These are phyloP conservation scores for Acipenser ruthenus DNA, from an alignment of 2,797 vertebrate species.

Conservation along the genomic window DNA sequence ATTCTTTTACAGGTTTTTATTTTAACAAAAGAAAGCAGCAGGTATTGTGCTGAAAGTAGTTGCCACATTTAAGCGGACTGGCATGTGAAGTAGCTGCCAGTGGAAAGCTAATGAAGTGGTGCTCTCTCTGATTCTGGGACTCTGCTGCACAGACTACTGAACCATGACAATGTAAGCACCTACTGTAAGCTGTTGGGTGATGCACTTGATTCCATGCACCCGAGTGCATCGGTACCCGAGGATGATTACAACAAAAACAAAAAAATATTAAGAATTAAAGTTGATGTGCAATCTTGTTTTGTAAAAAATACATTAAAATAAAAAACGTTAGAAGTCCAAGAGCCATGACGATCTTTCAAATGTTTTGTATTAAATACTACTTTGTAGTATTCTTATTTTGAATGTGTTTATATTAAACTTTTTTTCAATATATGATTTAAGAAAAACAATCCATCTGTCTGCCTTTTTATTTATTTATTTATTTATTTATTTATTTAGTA, in stretches of 20 bases:
- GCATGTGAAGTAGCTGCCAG: constrained; percentile 62
- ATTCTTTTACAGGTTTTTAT: constrained; percentile 61
- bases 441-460: constrained; percentile 5
- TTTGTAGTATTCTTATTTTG: constrained; percentile 58
- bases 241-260: constrained; percentile 49
- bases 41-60: constrained; percentile 40
- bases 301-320: constrained; percentile 57
- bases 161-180: constrained; percentile 32
- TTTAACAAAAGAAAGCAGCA: constrained; percentile 64
- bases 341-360: constrained; percentile 53
- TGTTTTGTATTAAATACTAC: constrained; percentile 60
- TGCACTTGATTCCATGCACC: constrained; percentile 28
- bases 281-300: constrained; percentile 77
- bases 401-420: constrained; percentile 72
- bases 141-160: constrained; percentile 73
- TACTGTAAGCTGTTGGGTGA: constrained; percentile 13
- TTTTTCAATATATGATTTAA: constrained; percentile 57
- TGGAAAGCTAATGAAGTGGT: constrained; percentile 66
- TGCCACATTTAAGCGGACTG: constrained; percentile 31
- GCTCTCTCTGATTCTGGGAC: constrained; percentile 66
- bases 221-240: constrained; percentile 71
- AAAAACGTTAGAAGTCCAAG: constrained; percentile 82
- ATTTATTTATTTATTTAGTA: constrained; percentile 3
- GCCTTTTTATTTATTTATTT: constrained; percentile 17
- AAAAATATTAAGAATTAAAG: constrained; percentile 31